A percentile compares a stretch with the other conserved stretches of the same genome.
phyloP scores from a whole-genome alignment of 2,888 invertebrate species.

The Trichogramma dendrolimi region DNA sequence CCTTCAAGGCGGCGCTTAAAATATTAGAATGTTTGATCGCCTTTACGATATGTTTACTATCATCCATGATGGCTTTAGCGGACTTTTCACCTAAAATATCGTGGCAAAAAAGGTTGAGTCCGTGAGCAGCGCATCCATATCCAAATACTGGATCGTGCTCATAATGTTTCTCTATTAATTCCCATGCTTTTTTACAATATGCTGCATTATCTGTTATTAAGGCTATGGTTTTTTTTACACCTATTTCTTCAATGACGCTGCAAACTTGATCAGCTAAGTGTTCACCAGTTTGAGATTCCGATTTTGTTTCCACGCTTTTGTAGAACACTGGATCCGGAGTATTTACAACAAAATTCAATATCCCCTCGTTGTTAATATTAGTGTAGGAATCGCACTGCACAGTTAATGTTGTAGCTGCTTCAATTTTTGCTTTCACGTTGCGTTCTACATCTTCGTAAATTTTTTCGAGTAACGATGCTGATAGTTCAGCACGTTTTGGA shows the following conservation, averaged over 20 bases:
- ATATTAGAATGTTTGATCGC: conserved; percentile 30
- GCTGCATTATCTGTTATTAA: conserved; percentile 32
- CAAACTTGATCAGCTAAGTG: conserved; percentile 25
- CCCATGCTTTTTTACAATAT: conserved; percentile 23
- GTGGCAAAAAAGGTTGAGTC: conserved; percentile 32
- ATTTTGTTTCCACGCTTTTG: conserved; percentile 23
- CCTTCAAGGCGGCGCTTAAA: conserved; percentile 21
- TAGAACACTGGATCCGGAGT: conserved; percentile 32
- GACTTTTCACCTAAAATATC: conserved; percentile 23
- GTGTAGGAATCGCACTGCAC: conserved; percentile 15
- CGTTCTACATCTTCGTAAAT: conserved; percentile 14
- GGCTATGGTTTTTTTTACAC: conserved; percentile 19
- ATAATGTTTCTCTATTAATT: conserved; percentile 27
- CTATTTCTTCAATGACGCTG: conserved; percentile 20
- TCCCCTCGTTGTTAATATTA: conserved; percentile 28
- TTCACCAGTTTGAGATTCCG: conserved; percentile 29
- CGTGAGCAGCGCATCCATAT: conserved; percentile 30
- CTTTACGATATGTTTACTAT: conserved; percentile 24
- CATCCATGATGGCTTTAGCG: conserved; percentile 16
- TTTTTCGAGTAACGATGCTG: conserved; percentile 13
- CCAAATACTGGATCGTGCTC: conserved; percentile 22
- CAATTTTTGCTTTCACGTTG: conserved; percentile 12
- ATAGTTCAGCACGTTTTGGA: conserved; percentile 6
- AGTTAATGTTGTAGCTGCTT: conserved; percentile 13
- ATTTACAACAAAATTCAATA: conserved; percentile 32